Percentiles rank a stretch among this genome's conserved stretches.
phyloP scores from a whole-genome alignment of 2,797 vertebrate species.

The Micropoecilia bifurca region DNA sequence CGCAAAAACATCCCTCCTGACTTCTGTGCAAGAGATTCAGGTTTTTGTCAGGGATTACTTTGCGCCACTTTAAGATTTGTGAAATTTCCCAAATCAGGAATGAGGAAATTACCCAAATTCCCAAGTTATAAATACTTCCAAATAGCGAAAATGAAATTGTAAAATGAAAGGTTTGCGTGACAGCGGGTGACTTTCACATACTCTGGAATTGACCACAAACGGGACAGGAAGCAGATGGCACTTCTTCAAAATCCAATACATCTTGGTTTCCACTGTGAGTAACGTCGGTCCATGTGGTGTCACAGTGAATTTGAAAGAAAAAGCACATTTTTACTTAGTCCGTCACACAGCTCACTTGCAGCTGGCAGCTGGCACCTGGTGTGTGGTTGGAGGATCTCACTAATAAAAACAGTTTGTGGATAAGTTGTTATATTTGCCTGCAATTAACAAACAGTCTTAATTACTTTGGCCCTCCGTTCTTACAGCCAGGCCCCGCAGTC shows the following conservation, averaged over 20 bases:
- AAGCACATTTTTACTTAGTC: neutral
- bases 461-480: constrained; percentile 25
- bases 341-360: neutral
- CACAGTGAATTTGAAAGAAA: neutral
- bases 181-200: neutral
- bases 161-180: neutral
- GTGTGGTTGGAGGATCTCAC: neutral
- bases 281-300: constrained; percentile 15
- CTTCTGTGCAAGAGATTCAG: constrained; percentile 22
- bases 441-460: constrained; percentile 26
- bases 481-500: constrained; percentile 34
- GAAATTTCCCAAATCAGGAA: neutral
- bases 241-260: neutral
- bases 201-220: neutral
- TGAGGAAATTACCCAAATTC: neutral
- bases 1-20: constrained; percentile 16
- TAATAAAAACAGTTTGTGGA: neutral
- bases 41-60: neutral
- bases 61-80: neutral
- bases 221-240: constrained; percentile 23
- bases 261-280: neutral
- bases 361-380: rapidly evolving
- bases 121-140: neutral
- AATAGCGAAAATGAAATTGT: neutral
- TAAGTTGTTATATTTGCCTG: constrained; percentile 12